Evolutionary conservation across 2,113 vertebrate species (phyloP), one percentile per base, ranked within the genome.

Genomic region (Lipophrys pholis): DNA sequence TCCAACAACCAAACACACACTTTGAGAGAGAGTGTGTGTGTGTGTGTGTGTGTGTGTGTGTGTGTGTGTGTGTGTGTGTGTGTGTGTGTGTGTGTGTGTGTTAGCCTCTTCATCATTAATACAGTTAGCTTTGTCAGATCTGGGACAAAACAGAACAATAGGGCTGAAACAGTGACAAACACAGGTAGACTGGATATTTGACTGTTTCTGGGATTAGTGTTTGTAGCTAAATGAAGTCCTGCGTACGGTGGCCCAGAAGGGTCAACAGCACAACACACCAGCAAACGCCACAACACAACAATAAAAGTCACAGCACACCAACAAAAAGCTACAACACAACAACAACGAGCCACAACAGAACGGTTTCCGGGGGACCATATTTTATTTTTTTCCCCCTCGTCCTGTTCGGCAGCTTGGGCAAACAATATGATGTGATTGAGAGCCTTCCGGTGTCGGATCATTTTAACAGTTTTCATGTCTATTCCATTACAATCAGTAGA

Each of bases 101-200:
- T 76, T 69, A 48, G 67, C 14, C 64, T 77, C 79, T 64, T 84
- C 42, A 75, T 88, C 81, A 90, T 90, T 86, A 86, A 62, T 80
- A 72, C 15, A 55, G 71, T 85, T 80, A 62, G 58, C 14, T 71
- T 80, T 87, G 88, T 88, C 88, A 86, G 68, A 88, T 86, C 75
- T 88, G 69, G 88, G 83, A 71, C 86, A 83, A 81, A 73, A 84
- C 65, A 69, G 83, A 88, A 90, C 88, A 90, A 90, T 90, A 54
- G 88, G 81, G 58, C 43, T 64, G 48, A 74, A 81, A 70, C 59
- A 66, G 41, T 0, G 40, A 54, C 72, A 72, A 21, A 51, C 21
- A 63, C 11, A 57, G 21, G 16, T 4, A 7, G 35, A 60, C 21
- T 57, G 54, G 76, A 36, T 73, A 59, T 74, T 86, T 54, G 49